Percentiles rank a stretch among this genome's conserved stretches.
Evolutionary conservation across 2,888 invertebrate species (phyloP).

Genomic region (Philopedon plagiatum): DNA sequence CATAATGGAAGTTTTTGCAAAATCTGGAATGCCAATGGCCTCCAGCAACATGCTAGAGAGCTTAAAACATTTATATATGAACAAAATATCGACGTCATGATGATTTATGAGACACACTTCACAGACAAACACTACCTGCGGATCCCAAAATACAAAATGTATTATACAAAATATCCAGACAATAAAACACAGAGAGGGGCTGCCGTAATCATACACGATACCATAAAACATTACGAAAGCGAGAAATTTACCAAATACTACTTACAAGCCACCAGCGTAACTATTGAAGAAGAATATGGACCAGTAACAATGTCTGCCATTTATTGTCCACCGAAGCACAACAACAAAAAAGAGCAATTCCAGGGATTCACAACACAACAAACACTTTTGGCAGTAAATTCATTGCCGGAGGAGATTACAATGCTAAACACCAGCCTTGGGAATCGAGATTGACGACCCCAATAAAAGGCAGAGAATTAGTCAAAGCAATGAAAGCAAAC

Average conservation of each 20-base stretch:
- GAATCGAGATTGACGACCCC: conserved; percentile 42
- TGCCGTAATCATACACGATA: conserved; percentile 46
- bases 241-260: conserved; percentile 37
- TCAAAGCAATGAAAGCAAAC: conserved; percentile 42
- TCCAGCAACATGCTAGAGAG: no score
- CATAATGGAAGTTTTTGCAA: conserved; percentile 24
- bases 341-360: conserved; percentile 47
- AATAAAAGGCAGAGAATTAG: conserved; percentile 41
- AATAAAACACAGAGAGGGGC: conserved; percentile 48
- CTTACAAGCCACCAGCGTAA: no score
- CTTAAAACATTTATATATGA: no score
- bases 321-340: conserved; percentile 50
- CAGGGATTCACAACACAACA: no score
- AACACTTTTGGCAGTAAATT: conserved; percentile 41
- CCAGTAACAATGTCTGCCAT: conserved; percentile 46
- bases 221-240: conserved; percentile 48
- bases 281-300: conserved; percentile 36
- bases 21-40: conserved; percentile 48
- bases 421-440: conserved; percentile 46
- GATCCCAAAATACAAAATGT: conserved; percentile 40
- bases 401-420: conserved; percentile 49
- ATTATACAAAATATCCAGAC: conserved; percentile 49
- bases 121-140: conserved; percentile 38
- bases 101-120: conserved; percentile 49
- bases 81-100: conserved; percentile 47